Conservation (phyloP, 2,797 vertebrate species). For the Aeoliscus strigatus region DNA sequence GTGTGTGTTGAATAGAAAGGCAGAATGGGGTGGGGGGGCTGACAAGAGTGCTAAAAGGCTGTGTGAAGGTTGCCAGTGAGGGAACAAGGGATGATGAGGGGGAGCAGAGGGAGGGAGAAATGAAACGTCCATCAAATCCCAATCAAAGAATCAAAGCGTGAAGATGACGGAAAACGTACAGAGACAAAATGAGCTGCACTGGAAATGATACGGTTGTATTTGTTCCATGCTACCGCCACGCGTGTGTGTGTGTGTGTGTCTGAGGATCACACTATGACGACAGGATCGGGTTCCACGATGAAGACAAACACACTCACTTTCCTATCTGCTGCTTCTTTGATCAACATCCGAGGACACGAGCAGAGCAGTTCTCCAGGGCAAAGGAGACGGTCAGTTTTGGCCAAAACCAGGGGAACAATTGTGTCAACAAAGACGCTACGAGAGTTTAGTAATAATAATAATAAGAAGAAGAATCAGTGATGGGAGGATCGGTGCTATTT, state of each 20-base stretch:
- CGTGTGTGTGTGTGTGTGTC: background rate
- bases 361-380: too few species aligned
- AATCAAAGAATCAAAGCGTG: slow-evolving; percentile 45
- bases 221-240: background rate
- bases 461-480: too few species aligned
- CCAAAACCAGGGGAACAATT: too few species aligned
- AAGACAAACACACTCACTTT: slow-evolving; percentile 53
- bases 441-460: too few species aligned
- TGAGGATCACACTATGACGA: slow-evolving; percentile 62
- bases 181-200: too few species aligned
- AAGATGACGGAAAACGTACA: background rate
- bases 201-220: background rate
- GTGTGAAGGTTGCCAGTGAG: slow-evolving; percentile 76
- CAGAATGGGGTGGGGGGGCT: slow-evolving; percentile 56
- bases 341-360: too few species aligned
- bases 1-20: slow-evolving; percentile 60
- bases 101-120: slow-evolving; percentile 19
- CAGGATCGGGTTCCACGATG: slow-evolving; percentile 60
- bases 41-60: slow-evolving; percentile 96
- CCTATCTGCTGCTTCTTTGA: slow-evolving; percentile 33
- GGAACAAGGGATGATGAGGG: slow-evolving; percentile 55
- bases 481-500: too few species aligned
- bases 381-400: too few species aligned
- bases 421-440: too few species aligned
- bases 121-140: slow-evolving; percentile 67